Evolutionary conservation across 2,797 vertebrate species (phyloP), one percentile per base, ranked within the genome.

Genomic region (Aulostomus chinensis): DNA sequence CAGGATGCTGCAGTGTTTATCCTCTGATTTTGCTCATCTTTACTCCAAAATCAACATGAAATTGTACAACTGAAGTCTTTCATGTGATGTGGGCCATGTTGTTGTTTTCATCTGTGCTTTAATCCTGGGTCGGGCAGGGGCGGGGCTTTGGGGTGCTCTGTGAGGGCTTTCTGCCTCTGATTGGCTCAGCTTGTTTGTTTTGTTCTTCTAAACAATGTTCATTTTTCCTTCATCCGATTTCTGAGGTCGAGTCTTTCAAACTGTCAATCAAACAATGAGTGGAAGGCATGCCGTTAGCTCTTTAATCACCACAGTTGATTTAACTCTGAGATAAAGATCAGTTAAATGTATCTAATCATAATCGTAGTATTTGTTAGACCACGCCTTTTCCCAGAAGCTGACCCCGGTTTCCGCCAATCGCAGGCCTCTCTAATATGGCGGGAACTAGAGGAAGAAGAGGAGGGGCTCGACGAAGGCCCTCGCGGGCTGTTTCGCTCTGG

Each of bases 391-490:
- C 81, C 82, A 89, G 91, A 89, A 89, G 93, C 94, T 98, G 94
- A 99, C 93, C 76, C 92, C 91, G 92, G 89, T 98, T 98, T 98
- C 96, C 95, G 70, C 91, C 95, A 94, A 96, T 94, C 91, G 89
- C 96, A 99, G 97, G 97, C 97, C 93, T 96, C 96, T 94, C 94
- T 95, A 88, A 94, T 99, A 94, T 99, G 97, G 96, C 94, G 94
- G 93, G 95, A 98, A 93, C 91, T 98, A 91, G 95, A 97, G 93
- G 95, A 98, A 76, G 97, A 97, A 88, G 96, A 96, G 33, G 92
- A 93, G 63, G 91, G 83, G 56, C 83, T 78, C 1, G 73, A 73
- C 35, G 77, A 55, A 36, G 66, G 67, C 49, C 69, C 85, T 10
- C 71, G 43, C 2, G 65, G 88, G 63, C 80, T 80, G 62, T 86